A percentile compares a stretch with the other conserved stretches of the same genome.
Evolutionary conservation across 2,113 vertebrate genomes (phyloP).

Genomic region (Callipepla californica): DNA sequence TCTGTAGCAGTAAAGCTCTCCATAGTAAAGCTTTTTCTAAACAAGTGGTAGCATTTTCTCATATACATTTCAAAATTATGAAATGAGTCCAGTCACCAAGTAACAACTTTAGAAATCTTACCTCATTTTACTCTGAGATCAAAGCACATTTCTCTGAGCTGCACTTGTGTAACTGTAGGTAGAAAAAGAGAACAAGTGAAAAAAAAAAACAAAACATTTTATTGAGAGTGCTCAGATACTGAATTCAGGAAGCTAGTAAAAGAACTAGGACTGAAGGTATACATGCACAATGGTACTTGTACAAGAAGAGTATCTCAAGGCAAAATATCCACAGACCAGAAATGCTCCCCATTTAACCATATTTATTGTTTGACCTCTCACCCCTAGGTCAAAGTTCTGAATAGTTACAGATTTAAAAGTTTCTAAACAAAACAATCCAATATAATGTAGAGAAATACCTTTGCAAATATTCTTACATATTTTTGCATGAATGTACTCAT

Average conservation of each 20-base stretch:
- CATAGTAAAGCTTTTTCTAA: neutral
- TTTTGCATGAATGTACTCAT: neutral
- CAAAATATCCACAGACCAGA: neutral
- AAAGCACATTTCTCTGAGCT: conserved; percentile 1
- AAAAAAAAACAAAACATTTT: neutral
- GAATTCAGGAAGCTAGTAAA: neutral
- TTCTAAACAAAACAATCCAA: conserved; percentile 31
- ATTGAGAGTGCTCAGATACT: neutral
- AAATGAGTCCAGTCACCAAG: neutral
- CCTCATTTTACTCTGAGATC: neutral
- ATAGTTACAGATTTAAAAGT: conserved; percentile 27
- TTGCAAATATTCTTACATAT: neutral
- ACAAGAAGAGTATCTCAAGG: neutral
- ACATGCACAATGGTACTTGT: neutral
- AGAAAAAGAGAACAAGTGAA: neutral
- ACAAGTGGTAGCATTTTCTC: conserved; percentile 7
- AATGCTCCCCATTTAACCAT: conserved; percentile 18
- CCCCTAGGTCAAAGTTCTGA: conserved; percentile 55
- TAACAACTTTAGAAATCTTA: conserved; percentile 23
- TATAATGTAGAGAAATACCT: conserved; percentile 23
- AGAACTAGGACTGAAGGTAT: neutral
- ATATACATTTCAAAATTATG: conserved; percentile 23
- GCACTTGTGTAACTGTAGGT: neutral
- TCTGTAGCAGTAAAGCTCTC: neutral
- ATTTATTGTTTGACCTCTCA: conserved; percentile 67